phyloP scores from a whole-genome alignment of 2,113 vertebrate species.

The Neolamprologus sp. region DNA sequence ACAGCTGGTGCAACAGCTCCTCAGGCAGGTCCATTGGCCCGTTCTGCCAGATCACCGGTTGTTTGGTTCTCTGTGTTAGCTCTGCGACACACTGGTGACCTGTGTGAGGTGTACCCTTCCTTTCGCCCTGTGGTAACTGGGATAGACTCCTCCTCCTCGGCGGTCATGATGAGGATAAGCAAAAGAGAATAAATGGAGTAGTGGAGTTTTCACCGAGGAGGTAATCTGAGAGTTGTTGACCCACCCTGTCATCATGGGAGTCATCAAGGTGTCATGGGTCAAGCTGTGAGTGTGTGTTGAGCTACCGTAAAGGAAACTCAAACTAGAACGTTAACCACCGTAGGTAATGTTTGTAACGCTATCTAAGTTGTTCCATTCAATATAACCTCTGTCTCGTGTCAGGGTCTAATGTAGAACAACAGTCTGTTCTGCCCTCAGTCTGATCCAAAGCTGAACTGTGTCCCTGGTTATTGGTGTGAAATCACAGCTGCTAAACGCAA shows the following conservation, averaged over 20 bases:
- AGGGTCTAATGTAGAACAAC: not conserved
- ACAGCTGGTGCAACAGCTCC: not conserved
- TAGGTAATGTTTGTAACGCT: not conserved
- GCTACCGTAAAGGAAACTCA: not conserved
- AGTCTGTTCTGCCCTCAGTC: not conserved
- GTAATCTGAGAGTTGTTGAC: not conserved
- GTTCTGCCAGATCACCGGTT: not conserved
- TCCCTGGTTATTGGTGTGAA: not conserved
- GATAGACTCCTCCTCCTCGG: not conserved
- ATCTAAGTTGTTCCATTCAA: not conserved
- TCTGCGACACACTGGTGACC: not conserved
- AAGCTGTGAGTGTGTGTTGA: not conserved
- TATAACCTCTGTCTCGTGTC: not conserved
- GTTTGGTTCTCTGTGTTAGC: not conserved
- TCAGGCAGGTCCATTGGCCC: not conserved
- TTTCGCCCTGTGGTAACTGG: not conserved
- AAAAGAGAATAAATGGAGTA: not conserved
- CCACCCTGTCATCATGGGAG: not conserved
- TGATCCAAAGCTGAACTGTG: not conserved
- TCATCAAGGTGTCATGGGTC: not conserved
- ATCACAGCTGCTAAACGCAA: not conserved
- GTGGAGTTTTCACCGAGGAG: not conserved
- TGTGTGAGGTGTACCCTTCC: not conserved
- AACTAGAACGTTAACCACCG: not conserved
- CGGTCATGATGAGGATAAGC: not conserved